Percentiles rank a stretch among this genome's conserved stretches.
phyloP scores from a whole-genome alignment of 2,888 invertebrate species.

The Pinctada fucata region DNA sequence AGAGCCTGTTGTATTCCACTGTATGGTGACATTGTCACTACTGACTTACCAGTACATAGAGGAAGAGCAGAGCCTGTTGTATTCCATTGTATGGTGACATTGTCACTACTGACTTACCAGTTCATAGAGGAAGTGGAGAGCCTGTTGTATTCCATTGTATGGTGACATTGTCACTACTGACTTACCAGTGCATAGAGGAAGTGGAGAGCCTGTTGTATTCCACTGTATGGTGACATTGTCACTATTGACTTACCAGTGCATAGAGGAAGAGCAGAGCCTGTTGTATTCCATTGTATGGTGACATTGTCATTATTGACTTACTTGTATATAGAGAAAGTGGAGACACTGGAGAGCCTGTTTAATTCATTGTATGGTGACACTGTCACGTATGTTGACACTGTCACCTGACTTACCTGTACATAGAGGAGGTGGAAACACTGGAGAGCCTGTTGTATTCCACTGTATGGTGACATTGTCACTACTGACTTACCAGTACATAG shows the following conservation, averaged over 20 bases:
- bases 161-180: constrained; percentile 19
- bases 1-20: no score
- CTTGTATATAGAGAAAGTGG: constrained; percentile 43
- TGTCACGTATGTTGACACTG: background rate
- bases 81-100: no score
- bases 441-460: constrained; percentile 45
- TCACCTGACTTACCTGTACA: constrained; percentile 46
- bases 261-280: no score
- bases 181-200: constrained; percentile 49
- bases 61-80: no score
- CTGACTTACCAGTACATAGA: no score
- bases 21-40: no score
- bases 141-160: constrained; percentile 46
- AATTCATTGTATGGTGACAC: constrained; percentile 31
- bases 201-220: constrained; percentile 16
- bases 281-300: no score
- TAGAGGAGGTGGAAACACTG: constrained; percentile 30
- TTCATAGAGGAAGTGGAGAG: constrained; percentile 43
- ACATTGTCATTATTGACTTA: constrained; percentile 26
- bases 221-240: no score
- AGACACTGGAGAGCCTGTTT: no score
- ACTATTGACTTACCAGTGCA: no score
- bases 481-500: constrained; percentile 40
- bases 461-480: constrained; percentile 25
- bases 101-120: constrained; percentile 35